Conservation (phyloP, 2,797 vertebrate genomes). For the Smutsia gigantea region DNA sequence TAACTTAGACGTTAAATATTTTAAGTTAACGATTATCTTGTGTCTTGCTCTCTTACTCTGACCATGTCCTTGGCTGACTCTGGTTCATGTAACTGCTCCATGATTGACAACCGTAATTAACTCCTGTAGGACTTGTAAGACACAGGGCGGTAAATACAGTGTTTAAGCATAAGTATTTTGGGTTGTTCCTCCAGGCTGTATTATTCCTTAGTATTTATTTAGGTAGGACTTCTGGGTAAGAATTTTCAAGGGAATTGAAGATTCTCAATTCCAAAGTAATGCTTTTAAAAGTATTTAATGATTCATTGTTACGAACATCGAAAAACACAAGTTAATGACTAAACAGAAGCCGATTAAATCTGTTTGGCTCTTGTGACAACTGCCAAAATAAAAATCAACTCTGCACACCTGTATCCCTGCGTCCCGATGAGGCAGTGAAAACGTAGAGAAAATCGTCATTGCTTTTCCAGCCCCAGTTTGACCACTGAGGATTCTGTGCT, state of each 20-base stretch:
- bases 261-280: slow-evolving; percentile 6
- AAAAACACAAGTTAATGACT: not conserved
- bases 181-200: not conserved
- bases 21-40: not conserved
- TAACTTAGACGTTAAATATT: not conserved
- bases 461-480: not conserved
- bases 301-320: not conserved
- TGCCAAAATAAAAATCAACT: not conserved
- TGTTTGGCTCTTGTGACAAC: not conserved
- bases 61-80: not conserved
- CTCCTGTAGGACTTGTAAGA: not conserved
- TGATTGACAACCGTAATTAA: not conserved
- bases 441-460: too few species aligned
- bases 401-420: not conserved
- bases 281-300: not conserved
- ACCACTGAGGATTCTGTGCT: not conserved
- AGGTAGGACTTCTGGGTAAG: not conserved
- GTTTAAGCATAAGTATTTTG: not conserved
- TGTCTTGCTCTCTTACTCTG: not conserved
- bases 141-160: not conserved
- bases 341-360: not conserved
- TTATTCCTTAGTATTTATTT: not conserved
- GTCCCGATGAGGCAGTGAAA: not conserved
- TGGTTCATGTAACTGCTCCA: not conserved
- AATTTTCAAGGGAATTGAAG: not conserved